Evolutionary conservation across 2,888 invertebrate species (phyloP), one percentile per base, ranked within the genome.

Genomic region (Brachypterus glaber): DNA sequence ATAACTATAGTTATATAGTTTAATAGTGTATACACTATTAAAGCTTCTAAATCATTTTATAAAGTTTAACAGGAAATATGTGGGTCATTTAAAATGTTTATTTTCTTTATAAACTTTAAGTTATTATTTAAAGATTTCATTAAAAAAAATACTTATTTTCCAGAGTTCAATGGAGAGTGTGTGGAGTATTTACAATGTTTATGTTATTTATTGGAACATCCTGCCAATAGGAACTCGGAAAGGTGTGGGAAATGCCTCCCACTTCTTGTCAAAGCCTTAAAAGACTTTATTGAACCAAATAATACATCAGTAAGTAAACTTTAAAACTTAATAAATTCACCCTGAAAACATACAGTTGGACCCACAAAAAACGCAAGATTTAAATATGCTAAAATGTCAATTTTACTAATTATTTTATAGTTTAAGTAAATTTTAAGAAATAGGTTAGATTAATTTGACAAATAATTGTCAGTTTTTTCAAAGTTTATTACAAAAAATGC

Each of bases 171-270:
- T 27, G 45, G 41, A 2, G 47, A 53, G 18, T 53, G 44, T 34
- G 46, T 46, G 9, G 59, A 61, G 41, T 60, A 58, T 41, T 50
- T 65, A 16, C 53, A 54, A 15, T 63, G 61, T 43, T 41, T 63
- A 17, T 61, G 61, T 39, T 54, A 48, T 33, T 45, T 63, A 13
- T 46, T 59, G 27, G 57, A 60, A 4, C 47, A 59, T 41, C 59
- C 61, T 1, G 50, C 51, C 7, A 58, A 57, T 39, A 48, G 60
- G 33, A 54, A 50, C 35, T 42, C 38, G 8, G 49, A 55, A 11
- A 45, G 54, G 14, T 54, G 57, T 25, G 52, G 49, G 2, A 51
- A 50, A 21, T 50, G 52, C 17, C 47, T 60, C 14, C 51, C 53
- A 0, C 37, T 55, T 4, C 45, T 63, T 3, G 49, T 62, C 7